Conservation (phyloP, 64 coral and sea anemone genomes). For the Montipora efflorescens region DNA sequence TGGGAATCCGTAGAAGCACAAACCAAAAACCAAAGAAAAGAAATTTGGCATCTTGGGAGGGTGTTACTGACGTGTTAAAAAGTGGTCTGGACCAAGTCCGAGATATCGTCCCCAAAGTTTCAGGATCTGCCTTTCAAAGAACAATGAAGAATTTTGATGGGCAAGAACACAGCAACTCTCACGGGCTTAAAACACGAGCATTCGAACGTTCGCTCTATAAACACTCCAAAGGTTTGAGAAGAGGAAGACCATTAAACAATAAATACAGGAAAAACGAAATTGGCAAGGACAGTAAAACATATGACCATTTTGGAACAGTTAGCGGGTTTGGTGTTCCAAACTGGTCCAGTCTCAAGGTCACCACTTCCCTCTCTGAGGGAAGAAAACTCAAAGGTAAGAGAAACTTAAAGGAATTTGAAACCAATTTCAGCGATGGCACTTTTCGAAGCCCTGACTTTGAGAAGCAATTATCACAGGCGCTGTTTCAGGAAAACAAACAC, state of each 20-base stretch:
- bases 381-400: background rate
- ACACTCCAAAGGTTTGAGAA: too few species aligned
- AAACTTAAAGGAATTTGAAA: background rate
- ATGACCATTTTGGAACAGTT: too few species aligned
- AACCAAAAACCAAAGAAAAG: background rate
- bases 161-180: too few species aligned
- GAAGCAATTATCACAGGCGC: conserved; percentile 3
- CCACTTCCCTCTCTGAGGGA: background rate
- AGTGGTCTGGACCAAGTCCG: conserved; percentile 20
- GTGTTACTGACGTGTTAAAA: background rate
- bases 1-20: background rate
- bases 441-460: conserved; percentile 56
- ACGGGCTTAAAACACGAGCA: too few species aligned
- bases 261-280: too few species aligned
- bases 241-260: too few species aligned
- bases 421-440: conserved; percentile 27
- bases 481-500: conserved; percentile 26
- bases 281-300: too few species aligned
- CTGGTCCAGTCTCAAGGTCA: background rate
- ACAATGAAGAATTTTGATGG: too few species aligned
- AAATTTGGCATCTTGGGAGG: conserved; percentile 15
- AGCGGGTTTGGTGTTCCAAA: too few species aligned
- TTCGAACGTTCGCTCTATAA: too few species aligned
- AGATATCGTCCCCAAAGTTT: background rate
- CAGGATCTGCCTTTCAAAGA: background rate